phyloP scores from a whole-genome alignment of 2,113 vertebrate genomes.

The Phainopepla nitens region DNA sequence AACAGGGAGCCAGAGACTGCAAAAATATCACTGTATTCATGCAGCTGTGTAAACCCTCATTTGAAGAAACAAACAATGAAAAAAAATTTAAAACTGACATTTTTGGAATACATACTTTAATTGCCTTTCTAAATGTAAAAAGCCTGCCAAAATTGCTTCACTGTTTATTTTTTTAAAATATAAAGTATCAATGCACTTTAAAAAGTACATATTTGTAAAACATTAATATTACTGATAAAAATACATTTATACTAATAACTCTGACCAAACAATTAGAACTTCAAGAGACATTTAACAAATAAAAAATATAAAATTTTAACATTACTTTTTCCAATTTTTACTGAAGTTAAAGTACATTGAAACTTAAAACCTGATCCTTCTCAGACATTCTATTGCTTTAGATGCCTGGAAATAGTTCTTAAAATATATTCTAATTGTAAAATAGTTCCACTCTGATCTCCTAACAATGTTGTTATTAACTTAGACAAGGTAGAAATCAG shows the following conservation, averaged over 20 bases:
- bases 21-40: not conserved
- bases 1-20: not conserved
- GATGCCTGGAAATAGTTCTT: not conserved
- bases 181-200: not conserved
- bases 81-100: not conserved
- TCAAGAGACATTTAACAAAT: not conserved
- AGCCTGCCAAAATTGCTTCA: not conserved
- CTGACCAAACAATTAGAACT: not conserved
- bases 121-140: not conserved
- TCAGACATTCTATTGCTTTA: not conserved
- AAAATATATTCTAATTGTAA: not conserved
- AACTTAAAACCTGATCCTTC: not conserved
- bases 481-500: not conserved
- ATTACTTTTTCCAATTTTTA: not conserved
- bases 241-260: not conserved
- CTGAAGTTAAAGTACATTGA: not conserved
- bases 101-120: not conserved
- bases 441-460: not conserved
- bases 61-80: not conserved
- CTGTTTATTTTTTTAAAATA: not conserved
- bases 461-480: not conserved
- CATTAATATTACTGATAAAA: not conserved
- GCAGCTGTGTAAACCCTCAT: not conserved
- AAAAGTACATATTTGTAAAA: not conserved
- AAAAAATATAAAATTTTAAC: not conserved